Evolutionary conservation across 1,140 invertebrate genomes (phyloP).

Genomic region (Trialeurodes vaporariorum): DNA sequence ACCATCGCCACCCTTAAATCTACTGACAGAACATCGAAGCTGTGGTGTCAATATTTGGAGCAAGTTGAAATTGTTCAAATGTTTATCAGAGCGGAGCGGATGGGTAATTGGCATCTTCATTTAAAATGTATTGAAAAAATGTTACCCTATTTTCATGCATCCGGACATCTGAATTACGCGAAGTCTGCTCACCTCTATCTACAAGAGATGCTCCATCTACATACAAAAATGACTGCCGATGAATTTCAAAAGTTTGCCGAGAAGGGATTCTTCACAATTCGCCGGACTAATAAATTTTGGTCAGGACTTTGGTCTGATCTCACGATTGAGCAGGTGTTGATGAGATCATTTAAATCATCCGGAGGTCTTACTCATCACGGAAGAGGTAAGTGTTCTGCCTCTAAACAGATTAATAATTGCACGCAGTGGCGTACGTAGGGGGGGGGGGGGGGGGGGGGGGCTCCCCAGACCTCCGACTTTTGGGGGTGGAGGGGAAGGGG

Average conservation of each 20-base stretch:
- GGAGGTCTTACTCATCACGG: constrained; percentile 32
- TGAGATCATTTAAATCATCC: constrained; percentile 34
- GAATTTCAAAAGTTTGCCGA: constrained; percentile 6
- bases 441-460: no score
- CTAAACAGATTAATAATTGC: not conserved
- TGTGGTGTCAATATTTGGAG: constrained; percentile 37
- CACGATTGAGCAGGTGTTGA: constrained; percentile 32
- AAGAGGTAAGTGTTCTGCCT: constrained; percentile 23
- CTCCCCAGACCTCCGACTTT: no score
- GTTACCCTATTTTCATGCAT: constrained; percentile 34
- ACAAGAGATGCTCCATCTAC: constrained; percentile 12
- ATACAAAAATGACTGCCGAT: not conserved
- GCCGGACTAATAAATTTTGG: constrained; percentile 31
- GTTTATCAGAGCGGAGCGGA: constrained; percentile 34
- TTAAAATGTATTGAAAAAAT: constrained; percentile 30
- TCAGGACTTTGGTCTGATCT: constrained; percentile 33
- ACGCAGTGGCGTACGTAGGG: not conserved
- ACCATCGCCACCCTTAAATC: constrained; percentile 20
- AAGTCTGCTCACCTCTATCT: constrained; percentile 16
- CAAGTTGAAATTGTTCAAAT: constrained; percentile 31
- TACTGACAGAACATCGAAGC: constrained; percentile 30
- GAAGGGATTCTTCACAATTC: constrained; percentile 31
- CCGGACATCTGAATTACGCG: constrained; percentile 23
- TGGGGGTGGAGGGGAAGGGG: no score
- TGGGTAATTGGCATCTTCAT: constrained; percentile 30